Conservation (phyloP, 2,888 invertebrate species). For the Dryadula phaetusa region DNA sequence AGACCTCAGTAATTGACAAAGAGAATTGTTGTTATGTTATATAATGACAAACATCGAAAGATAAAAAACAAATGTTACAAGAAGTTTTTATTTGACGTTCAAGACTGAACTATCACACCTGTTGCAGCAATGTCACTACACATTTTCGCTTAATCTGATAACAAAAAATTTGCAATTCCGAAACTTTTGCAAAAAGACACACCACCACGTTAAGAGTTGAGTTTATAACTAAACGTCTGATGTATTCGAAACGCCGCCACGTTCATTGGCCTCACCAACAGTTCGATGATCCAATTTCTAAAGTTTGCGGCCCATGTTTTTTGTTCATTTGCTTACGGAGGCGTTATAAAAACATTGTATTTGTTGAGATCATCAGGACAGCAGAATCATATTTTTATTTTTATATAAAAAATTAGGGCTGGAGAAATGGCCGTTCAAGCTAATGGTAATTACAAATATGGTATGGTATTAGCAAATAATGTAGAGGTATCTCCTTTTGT, state of each 20-base stretch:
- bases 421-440: too few relatives aligned
- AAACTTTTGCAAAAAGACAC: slow-evolving; percentile 38
- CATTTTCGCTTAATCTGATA: slow-evolving; percentile 8
- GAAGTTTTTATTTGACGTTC: slow-evolving; percentile 9
- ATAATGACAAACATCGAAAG: slow-evolving; percentile 8
- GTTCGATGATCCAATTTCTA: slow-evolving; percentile 79
- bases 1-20: not conserved
- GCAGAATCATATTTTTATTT: slow-evolving; percentile 51
- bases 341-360: slow-evolving; percentile 63
- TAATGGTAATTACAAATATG: not conserved
- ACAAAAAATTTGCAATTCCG: slow-evolving; percentile 22
- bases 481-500: not conserved
- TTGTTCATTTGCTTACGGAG: slow-evolving; percentile 67
- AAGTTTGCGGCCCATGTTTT: slow-evolving; percentile 66
- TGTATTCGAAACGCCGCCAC: slow-evolving; percentile 55
- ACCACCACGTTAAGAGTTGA: slow-evolving; percentile 42
- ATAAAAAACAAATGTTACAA: slow-evolving; percentile 10
- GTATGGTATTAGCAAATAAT: not conserved
- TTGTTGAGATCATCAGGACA: slow-evolving; percentile 65
- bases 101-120: not conserved
- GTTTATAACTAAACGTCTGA: slow-evolving; percentile 47
- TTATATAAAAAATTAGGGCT: not conserved
- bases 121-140: slow-evolving; percentile 5
- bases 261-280: slow-evolving; percentile 71
- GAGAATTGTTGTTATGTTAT: slow-evolving; percentile 2